Percentiles rank a stretch among this genome's conserved stretches.
These are phyloP conservation scores for Schizopygopsis pylzovi DNA, from an alignment of 2,797 vertebrate species.

Conservation along the genomic window DNA sequence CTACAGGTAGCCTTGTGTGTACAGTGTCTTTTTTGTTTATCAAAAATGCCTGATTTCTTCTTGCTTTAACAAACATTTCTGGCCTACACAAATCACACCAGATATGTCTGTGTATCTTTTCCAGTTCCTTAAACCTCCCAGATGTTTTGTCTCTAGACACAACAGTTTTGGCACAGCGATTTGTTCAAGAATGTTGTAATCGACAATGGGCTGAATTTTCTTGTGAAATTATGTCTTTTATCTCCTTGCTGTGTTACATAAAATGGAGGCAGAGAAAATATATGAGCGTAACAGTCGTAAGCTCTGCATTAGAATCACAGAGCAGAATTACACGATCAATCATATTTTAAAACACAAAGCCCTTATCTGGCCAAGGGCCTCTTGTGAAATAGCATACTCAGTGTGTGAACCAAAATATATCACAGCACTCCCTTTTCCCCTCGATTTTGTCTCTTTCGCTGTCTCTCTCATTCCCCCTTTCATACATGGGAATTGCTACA, in stretches of 20 bases:
- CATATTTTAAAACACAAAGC: constrained; percentile 30
- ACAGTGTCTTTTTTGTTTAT: constrained; percentile 2
- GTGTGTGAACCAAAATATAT: constrained; percentile 56
- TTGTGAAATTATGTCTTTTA: background rate
- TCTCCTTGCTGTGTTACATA: constrained; percentile 23
- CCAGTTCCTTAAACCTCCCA: constrained; percentile 17
- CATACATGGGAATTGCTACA: constrained; percentile 24
- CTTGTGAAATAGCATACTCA: constrained; percentile 57
- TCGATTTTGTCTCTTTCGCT: background rate
- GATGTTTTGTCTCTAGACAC: constrained; percentile 29
- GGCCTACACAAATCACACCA: constrained; percentile 10
- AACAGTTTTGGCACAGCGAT: background rate
- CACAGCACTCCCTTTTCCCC: constrained; percentile 32
- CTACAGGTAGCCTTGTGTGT: background rate
- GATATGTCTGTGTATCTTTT: constrained; percentile 4
- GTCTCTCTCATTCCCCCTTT: constrained; percentile 29
- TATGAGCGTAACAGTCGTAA: background rate
- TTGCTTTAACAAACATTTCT: constrained; percentile 10
- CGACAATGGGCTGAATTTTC: background rate
- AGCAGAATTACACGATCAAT: constrained; percentile 41
- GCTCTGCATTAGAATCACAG: constrained; percentile 18
- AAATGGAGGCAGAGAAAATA: background rate
- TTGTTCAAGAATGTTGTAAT: background rate
- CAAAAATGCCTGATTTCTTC: constrained; percentile 7
- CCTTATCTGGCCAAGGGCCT: constrained; percentile 49